Conservation (phyloP, 2,888 invertebrate species). For the Trissoscelio sp. region DNA sequence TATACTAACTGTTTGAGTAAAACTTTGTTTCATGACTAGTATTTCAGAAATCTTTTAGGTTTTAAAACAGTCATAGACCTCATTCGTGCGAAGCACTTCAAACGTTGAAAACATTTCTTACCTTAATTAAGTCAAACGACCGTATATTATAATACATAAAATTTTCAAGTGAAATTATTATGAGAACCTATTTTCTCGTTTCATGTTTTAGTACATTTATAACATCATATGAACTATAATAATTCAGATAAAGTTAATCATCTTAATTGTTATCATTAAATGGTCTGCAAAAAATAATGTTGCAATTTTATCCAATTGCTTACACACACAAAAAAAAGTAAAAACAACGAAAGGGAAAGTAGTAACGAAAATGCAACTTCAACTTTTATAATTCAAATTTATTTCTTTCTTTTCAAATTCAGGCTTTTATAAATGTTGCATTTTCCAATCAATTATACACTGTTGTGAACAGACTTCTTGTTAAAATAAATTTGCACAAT, state of each 20-base stretch:
- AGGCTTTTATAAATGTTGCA: too few species aligned
- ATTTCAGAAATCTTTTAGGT: conserved; percentile 8
- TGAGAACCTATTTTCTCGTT: conserved; percentile 15
- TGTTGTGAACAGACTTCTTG: conserved; percentile 1
- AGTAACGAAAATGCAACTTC: too few species aligned
- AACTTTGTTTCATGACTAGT: not conserved
- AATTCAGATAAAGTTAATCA: not conserved
- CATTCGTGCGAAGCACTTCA: conserved; percentile 41
- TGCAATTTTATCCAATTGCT: too few species aligned
- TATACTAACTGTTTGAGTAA: too few species aligned
- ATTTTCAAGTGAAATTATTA: conserved; percentile 42
- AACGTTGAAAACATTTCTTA: conserved; percentile 38
- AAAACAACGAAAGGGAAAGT: too few species aligned
- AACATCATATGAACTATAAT: too few species aligned
- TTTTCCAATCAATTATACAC: too few species aligned
- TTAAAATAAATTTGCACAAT: conserved; percentile 8
- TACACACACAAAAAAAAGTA: too few species aligned
- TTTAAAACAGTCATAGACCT: conserved; percentile 29
- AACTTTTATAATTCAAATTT: too few species aligned
- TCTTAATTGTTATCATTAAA: not conserved
- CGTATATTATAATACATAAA: conserved; percentile 42
- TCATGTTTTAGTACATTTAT: not conserved
- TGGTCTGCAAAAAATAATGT: not conserved
- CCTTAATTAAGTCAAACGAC: conserved; percentile 47
- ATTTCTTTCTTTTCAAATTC: too few species aligned